Percentiles rank a stretch among this genome's conserved stretches.
Evolutionary conservation across 2,888 invertebrate species (phyloP).

Genomic region (Epistrophe eligans): DNA sequence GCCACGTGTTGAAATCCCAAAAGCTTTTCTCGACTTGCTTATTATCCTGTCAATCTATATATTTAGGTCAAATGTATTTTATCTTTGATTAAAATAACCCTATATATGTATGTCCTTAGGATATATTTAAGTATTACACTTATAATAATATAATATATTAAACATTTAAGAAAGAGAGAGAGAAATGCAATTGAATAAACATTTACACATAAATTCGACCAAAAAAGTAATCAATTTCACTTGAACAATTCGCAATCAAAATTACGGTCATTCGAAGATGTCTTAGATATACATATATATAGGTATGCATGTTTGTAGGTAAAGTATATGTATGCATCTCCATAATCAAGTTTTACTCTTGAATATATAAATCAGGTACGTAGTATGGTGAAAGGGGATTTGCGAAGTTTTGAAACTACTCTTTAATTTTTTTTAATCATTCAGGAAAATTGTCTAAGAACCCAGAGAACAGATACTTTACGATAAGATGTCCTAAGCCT

Average conservation of each 20-base stretch:
- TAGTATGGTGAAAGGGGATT: no score
- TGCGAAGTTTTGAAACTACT: no score
- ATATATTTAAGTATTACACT: background rate
- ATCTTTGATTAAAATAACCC: background rate
- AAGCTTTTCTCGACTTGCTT: background rate
- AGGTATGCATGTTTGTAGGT: background rate
- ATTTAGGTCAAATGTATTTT: constrained; percentile 9
- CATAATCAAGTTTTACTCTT: background rate
- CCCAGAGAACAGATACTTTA: no score
- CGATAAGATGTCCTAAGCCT: no score
- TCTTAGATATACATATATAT: background rate
- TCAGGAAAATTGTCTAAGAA: no score
- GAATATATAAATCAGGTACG: background rate
- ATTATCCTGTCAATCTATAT: constrained; percentile 5
- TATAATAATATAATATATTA: background rate
- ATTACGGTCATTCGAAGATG: background rate
- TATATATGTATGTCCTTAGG: background rate
- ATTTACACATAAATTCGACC: constrained; percentile 31
- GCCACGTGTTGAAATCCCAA: background rate
- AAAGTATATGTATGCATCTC: background rate
- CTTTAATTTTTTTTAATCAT: no score
- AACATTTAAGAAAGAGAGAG: background rate
- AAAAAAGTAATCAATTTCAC: constrained; percentile 59
- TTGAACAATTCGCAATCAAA: constrained; percentile 16
- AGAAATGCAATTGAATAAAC: constrained; percentile 58